Evolutionary conservation across 2,113 vertebrate genomes (phyloP), one percentile per base, ranked within the genome.

Genomic region (Cichladusa arquata): DNA sequence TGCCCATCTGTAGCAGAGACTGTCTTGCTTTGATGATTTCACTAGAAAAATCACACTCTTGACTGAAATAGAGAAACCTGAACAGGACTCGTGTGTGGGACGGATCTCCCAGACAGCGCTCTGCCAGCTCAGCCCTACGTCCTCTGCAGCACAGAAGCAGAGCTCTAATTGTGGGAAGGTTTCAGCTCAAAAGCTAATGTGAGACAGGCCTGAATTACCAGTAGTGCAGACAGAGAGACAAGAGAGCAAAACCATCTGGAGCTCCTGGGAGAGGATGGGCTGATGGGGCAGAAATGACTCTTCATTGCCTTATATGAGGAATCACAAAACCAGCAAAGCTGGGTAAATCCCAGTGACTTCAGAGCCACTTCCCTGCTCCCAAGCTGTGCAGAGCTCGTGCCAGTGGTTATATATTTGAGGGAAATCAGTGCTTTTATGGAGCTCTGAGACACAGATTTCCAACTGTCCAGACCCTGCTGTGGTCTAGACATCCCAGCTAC

Each of bases 191-290:
- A 78, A 94, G 36, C 84, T 72, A 29, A 77, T 44, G 92, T 78
- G 72, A 95, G 90, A 80, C 81, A 51, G 85, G 93, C 93, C 93
- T 86, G 93, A 95, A 81, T 94, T 94, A 93, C 93, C 92, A 80
- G 91, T 42, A 82, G 65, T 62, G 92, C 93, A 80, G 90, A 86
- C 61, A 69, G 79, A 62, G 60, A 77, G 65, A 50, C 67, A 90
- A 90, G 53, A 80, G 91, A 90, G 90, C 92, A 93, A 93, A 94
- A 90, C 94, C 95, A 94, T 92, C 94, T 96, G 95, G 88, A 93
- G 79, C 50, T 80, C 45, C 81, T 95, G 90, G 87, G 92, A 88
- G 88, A 93, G 56, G 91, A 80, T 25, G 61, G 61, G 61, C 61
- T 84, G 93, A 33, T 47, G 61, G 90, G 88, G 90, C 90, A 96